These are phyloP conservation scores for Neoarius graeffei DNA, from an alignment of 2,113 vertebrate species.

Conservation along the genomic window DNA sequence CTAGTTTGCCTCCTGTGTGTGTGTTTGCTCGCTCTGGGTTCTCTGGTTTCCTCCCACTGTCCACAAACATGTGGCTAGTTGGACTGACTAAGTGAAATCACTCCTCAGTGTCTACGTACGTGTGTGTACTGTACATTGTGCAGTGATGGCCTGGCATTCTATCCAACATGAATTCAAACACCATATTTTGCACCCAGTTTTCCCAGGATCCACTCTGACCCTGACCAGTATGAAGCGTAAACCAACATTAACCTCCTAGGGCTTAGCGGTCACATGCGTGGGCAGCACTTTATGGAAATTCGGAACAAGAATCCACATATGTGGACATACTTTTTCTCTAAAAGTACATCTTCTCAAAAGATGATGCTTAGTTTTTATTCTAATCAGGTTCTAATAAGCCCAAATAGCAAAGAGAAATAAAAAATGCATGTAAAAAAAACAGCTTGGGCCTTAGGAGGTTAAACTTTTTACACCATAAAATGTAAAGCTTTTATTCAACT, in stretches of 20 bases:
- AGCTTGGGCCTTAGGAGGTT: too few relatives aligned
- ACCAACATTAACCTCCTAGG: too few relatives aligned
- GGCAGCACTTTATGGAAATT: too few relatives aligned
- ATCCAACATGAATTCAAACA: neutral
- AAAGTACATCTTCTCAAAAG: too few relatives aligned
- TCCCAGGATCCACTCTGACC: neutral
- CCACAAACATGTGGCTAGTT: neutral
- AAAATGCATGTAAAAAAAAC: too few relatives aligned
- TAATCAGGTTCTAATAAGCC: too few relatives aligned
- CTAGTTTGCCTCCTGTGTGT: neutral
- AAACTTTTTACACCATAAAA: neutral
- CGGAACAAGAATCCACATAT: too few relatives aligned
- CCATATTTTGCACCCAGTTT: neutral
- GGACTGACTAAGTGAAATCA: neutral
- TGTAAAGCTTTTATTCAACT: neutral
- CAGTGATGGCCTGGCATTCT: neutral
- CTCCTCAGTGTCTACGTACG: neutral
- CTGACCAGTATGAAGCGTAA: neutral
- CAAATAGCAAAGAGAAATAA: too few relatives aligned
- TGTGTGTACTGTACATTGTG: neutral
- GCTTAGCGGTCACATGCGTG: too few relatives aligned
- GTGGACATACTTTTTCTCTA: too few relatives aligned
- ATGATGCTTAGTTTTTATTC: too few relatives aligned
- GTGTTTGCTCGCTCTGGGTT: neutral
- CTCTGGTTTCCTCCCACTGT: neutral